Evolutionary conservation across 2,797 vertebrate genomes (phyloP), one percentile per base, ranked within the genome.

Genomic region (Centropyge bicolor): DNA sequence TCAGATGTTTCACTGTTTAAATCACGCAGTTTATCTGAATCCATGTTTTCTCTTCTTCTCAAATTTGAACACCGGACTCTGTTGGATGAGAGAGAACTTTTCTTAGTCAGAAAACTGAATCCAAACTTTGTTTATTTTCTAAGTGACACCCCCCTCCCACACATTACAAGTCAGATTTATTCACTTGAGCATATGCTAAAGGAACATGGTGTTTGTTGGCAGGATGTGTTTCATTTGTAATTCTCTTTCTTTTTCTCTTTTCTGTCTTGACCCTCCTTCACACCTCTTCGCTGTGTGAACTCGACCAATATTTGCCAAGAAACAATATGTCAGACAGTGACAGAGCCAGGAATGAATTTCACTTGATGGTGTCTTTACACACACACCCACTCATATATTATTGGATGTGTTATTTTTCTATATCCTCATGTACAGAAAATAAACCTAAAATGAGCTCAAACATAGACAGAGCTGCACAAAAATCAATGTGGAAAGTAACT

Each of bases 1-100:
- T 79, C 49, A 62, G 35, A 76, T 60, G 66, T 19, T 61, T 63
- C n/a, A 11, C 5, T 66, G 46, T 70, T 60, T 40, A 71, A 85
- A 49, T 54, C 52, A 38, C 52, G 38, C 45, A 9, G 20, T 57
- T 49, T 31, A 10, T 36, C 38, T 74, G 72, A 60, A 35, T 24
- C 59, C 1, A 14, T 10, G 57, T 48, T 61, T 45, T 36, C 5
- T 24, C 9, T 11, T 46, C 38, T 54, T 55, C 6, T 55, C 6
- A 24, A 41, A 16, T 27, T 31, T n/a, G 12, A 13, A 27, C n/a
- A 16, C 5, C 10, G 19, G 48, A 31, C 22, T 46, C 24, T 17
- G 16, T 5, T 35, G 61, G 31, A 1, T 8, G 11, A 22, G 49
- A 68, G 40, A 24, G 11, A 71, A 67, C 14, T 3, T 65, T 48